Evolutionary conservation across 2,888 invertebrate species (phyloP), one percentile per base, ranked within the genome.

Genomic region (Drosophila rubida): DNA sequence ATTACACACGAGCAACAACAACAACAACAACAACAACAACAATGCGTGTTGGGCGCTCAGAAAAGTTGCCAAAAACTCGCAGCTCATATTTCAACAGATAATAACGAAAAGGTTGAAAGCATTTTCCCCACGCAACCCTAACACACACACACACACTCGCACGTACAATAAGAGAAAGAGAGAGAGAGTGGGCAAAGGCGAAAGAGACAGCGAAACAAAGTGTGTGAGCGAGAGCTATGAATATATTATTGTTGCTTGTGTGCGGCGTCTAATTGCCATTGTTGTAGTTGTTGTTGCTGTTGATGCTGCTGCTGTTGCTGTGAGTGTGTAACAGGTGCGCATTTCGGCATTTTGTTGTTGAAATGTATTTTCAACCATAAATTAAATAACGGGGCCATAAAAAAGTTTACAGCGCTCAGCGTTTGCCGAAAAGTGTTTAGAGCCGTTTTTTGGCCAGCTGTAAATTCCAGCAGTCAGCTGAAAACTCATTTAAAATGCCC

Each of bases 11-110:
- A 44, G 55, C 48, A 64, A 57, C 42, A 54, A 8, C 60, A 59
- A 49, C 27, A 60, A 35, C 11, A 35, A n/a, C n/a, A n/a, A 35
- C 8, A 58, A 23, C 30, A 46, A 16, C n/a, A 54, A 41, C 32
- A 55, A 51, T 30, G 30, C 39, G 65, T 57, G 54, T 42, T 55
- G 25, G 41, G 48, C 42, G 44, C 27, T 32, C 45, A 60, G 22
- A 45, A 80, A 77, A 73, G 69, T 69, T 76, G 59, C 57, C 54
- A 61, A 69, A 70, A 67, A 48, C 51, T 63, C 46, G 57, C 74
- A 77, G 78, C 83, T 77, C 86, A 82, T 82, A 77, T 83, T 77
- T 88, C 88, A 82, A 53, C 80, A 65, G 84, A 88, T 88, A 86
- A 80, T 69, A 70, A 72, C 62, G 62, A 60, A 73, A 76, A 70